Percentiles rank a stretch among this genome's conserved stretches.
phyloP scores from a whole-genome alignment of 2,888 invertebrate genomes.

The Nephrotoma guestfalica region DNA sequence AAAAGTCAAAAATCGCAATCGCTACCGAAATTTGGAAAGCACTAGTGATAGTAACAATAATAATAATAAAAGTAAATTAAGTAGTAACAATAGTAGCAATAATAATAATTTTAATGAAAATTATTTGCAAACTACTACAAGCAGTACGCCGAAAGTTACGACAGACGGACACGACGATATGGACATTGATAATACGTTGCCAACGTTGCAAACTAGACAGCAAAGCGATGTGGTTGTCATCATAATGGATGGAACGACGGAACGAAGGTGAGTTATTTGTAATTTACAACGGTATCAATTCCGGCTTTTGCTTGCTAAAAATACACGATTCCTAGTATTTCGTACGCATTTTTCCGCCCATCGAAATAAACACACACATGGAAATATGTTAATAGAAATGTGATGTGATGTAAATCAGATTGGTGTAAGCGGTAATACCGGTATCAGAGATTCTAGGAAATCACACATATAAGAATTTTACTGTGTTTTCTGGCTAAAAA shows the following conservation, averaged over 20 bases:
- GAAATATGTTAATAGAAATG: too few species aligned
- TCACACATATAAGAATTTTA: too few species aligned
- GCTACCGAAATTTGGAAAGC: not conserved
- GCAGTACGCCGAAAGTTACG: not conserved
- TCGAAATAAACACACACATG: too few species aligned
- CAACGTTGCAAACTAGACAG: not conserved
- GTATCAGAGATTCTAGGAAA: too few species aligned
- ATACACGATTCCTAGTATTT: too few species aligned
- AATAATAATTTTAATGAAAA: not conserved
- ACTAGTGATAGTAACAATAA: constrained; percentile 6
- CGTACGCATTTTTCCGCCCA: too few species aligned
- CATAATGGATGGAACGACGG: not conserved
- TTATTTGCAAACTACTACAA: not conserved
- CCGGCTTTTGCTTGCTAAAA: too few species aligned
- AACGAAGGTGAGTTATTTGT: not conserved
- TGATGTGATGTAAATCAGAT: too few species aligned
- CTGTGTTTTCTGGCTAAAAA: too few species aligned
- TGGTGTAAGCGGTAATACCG: too few species aligned
- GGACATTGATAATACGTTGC: not conserved
- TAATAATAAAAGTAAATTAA: not conserved
- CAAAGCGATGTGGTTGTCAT: not conserved
- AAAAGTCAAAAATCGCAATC: not conserved
- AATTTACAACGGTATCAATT: too few species aligned
- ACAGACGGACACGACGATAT: not conserved
- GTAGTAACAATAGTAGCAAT: not conserved